Evolutionary conservation across 2,888 invertebrate genomes (phyloP).

Genomic region (Heliconius erato): DNA sequence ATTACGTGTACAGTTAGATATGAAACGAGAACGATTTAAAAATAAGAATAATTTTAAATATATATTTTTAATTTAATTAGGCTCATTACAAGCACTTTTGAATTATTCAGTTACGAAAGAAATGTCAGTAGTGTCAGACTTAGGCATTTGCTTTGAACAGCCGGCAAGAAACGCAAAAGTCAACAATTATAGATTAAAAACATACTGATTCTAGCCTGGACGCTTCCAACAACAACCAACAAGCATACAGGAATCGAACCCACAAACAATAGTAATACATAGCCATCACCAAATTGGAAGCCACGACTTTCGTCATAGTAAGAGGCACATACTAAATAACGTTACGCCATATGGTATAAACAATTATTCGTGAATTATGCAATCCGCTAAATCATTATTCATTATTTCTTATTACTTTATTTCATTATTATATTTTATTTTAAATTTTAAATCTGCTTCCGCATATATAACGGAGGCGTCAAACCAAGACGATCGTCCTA

Average conservation of each 20-base stretch:
- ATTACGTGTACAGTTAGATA: neutral
- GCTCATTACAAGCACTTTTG: too few species aligned
- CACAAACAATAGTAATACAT: neutral
- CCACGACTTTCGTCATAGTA: slow-evolving; percentile 17
- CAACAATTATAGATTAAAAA: neutral
- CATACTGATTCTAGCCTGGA: too few species aligned
- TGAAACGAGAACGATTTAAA: neutral
- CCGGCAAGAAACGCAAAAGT: too few species aligned
- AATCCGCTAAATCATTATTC: slow-evolving; percentile 5
- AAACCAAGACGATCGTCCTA: neutral
- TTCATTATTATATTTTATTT: neutral
- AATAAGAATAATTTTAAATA: too few species aligned
- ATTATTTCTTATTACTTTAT: neutral
- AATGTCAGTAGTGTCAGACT: too few species aligned
- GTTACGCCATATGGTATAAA: neutral
- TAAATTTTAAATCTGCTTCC: neutral
- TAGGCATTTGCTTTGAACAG: too few species aligned
- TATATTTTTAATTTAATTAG: too few species aligned
- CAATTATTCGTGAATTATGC: neutral
- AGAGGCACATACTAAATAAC: slow-evolving; percentile 8
- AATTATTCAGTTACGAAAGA: too few species aligned
- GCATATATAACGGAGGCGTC: neutral
- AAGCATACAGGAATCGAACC: too few species aligned
- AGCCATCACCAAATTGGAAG: neutral
- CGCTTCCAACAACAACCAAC: too few species aligned